Conservation (phyloP, 1,140 invertebrate species). For the Aphidius ervi region DNA sequence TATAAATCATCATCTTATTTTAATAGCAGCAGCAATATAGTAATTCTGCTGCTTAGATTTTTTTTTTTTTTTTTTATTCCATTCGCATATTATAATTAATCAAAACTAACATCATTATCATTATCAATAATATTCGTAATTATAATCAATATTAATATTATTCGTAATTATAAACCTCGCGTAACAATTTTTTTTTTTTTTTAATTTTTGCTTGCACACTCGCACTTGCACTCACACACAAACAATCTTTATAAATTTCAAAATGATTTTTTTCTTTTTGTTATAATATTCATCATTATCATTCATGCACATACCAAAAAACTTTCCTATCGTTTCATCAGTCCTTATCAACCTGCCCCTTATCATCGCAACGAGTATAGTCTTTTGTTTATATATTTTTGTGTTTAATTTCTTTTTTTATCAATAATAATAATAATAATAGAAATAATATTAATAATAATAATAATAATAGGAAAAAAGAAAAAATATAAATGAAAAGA, state of each 20-base stretch:
- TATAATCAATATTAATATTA: not conserved
- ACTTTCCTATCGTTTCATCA: constrained; percentile 19
- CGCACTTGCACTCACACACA: not conserved
- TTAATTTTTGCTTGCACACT: constrained; percentile 12
- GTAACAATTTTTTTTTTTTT: constrained; percentile 6
- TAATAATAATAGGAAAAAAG: constrained; percentile 2
- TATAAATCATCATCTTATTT: constrained; percentile 6
- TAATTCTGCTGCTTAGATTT: not conserved
- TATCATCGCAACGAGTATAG: constrained; percentile 20
- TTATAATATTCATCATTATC: constrained; percentile 16
- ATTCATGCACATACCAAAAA: constrained; percentile 9
- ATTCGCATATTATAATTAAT: too few relatives aligned
- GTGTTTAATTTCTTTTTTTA: not conserved
- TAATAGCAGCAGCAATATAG: too few relatives aligned
- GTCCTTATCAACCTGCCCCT: constrained; percentile 20
- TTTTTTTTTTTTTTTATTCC: constrained; percentile 6
- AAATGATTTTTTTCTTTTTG: constrained; percentile 20
- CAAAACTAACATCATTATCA: not conserved
- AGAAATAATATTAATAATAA: constrained; percentile 9
- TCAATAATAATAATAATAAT: constrained; percentile 9
- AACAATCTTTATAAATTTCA: constrained; percentile 16
- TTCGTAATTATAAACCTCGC: constrained; percentile 4
- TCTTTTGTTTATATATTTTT: constrained; percentile 20
- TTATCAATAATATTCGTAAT: not conserved
- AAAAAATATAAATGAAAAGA: constrained; percentile 6